Evolutionary conservation across 2,888 invertebrate species (phyloP), one percentile per base, ranked within the genome.

Genomic region (Conus canariensis): DNA sequence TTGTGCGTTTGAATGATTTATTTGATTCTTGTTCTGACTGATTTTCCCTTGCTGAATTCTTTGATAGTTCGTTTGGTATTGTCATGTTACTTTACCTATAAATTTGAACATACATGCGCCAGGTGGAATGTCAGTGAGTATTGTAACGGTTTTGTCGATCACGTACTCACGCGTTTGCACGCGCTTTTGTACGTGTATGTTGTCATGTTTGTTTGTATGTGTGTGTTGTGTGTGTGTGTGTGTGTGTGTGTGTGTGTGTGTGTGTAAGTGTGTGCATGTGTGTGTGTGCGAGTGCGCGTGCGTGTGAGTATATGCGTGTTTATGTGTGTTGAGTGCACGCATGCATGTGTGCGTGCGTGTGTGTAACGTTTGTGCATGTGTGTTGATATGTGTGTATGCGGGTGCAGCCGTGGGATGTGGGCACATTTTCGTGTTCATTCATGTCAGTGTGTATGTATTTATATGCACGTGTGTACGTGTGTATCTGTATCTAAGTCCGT

Each of bases 1-100:
- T 98, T 98, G 64, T 45, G 45, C 45, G 45, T 45, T 45, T 45
- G 45, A 45, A 45, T 45, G 45, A 45, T 56, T 45, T 56, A 8
- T 19, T 16, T 56, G 12, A 16, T 16, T 56, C 30, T 56, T 45
- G 10, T 14, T 56, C 45, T 56, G 30, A 9, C 14, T 56, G 30
- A 16, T 14, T 19, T 14, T 82, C 82, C 30, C 45, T 19, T n/a
- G 12, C 56, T 45, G 45, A 45, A 45, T 45, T 4, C 45, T 45
- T 45, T 45, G 3, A 45, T 0, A 45, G 45, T 45, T 45, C 4
- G 45, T 45, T 45, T 45, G 45, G 45, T 2, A 45, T 45, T 45
- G 45, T 45, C 45, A 45, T 45, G 45, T 45, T 45, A 45, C 45
- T 45, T 45, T 45, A 45, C 45, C 45, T 45, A 45, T 45, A 45